Evolutionary conservation across 2,888 invertebrate species (phyloP), one percentile per base, ranked within the genome.

Genomic region (Microctonus aethiopoides): DNA sequence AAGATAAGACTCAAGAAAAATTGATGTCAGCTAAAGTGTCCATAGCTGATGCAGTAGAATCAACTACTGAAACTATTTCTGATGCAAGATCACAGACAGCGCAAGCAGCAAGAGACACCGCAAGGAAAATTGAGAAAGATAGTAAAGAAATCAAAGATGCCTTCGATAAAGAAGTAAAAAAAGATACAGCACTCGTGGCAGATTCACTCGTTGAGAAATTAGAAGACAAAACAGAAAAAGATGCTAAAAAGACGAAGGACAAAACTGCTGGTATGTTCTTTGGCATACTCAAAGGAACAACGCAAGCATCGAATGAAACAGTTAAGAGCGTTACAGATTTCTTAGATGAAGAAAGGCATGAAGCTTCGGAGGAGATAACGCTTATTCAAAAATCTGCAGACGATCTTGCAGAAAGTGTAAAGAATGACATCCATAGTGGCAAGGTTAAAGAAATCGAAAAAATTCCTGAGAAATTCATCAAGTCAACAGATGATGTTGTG

Each of bases 41-140:
- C 7, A 34, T 73, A 9, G 9, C 52, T 62, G 89, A 87, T 80
- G 88, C 88, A 78, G 89, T 89, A 78, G 88, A 89, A 36, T 81
- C 87, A 0, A 88, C 88, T 36, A 89, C 63, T 20, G 63, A 66
- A n/a, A 70, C 70, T 72, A 87, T 89, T n/a, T 88, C 86, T 74
- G 89, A 88, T 75, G 87, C 87, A 79, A 87, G 88, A 5, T 87
- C 87, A 67, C 88, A 88, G 20, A 57, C 88, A 9, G 34, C 64
- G 0, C 88, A 89, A 71, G 88, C 88, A 78, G 88, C 88, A 77
- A 88, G 88, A 7, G 67, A 75, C 32, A 46, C 72, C n/a, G 70
- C 60, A 13, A 54, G 71, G 10, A 62, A 74, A 68, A 24, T 74
- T 7, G 36, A 51, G 1, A 64, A 73, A 22, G 72, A 70, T 32